Conservation (phyloP, 1,140 invertebrate species). For the Heliconius melpomene region DNA sequence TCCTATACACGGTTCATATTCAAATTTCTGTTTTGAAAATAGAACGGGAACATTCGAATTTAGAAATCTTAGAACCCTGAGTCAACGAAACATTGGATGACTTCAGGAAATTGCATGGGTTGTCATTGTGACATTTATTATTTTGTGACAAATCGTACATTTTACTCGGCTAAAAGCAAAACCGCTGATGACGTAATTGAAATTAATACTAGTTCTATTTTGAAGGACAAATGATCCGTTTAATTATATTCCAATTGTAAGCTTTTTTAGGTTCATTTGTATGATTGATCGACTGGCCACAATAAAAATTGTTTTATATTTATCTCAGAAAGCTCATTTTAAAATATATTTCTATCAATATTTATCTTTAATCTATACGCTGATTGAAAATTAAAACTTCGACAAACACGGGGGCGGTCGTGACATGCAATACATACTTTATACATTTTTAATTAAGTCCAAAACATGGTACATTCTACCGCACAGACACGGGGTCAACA, state of each 20-base stretch:
- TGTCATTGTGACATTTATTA: not conserved
- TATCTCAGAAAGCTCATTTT: constrained; percentile 33
- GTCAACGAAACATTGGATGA: constrained; percentile 35
- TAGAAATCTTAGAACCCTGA: constrained; percentile 37
- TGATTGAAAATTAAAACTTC: constrained; percentile 60
- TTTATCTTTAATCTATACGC: constrained; percentile 43
- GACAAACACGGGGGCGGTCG: constrained; percentile 60
- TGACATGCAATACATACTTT: constrained; percentile 68
- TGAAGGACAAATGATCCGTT: not conserved
- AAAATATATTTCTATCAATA: constrained; percentile 39
- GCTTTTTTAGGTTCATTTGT: not conserved
- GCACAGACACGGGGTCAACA: constrained; percentile 67
- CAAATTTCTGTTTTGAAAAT: constrained; percentile 74
- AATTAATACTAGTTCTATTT: not conserved
- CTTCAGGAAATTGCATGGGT: constrained; percentile 40
- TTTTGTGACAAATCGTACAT: constrained; percentile 2
- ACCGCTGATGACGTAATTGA: not conserved
- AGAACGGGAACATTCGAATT: constrained; percentile 54
- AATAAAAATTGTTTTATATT: constrained; percentile 22
- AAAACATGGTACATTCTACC: constrained; percentile 63
- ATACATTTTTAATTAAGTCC: constrained; percentile 77
- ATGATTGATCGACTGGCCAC: constrained; percentile 1
- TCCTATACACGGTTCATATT: constrained; percentile 65
- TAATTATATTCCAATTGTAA: not conserved
- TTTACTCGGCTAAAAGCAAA: not conserved